Evolutionary conservation across 2,888 invertebrate species (phyloP).

Genomic region (Melieria crassipennis): DNA sequence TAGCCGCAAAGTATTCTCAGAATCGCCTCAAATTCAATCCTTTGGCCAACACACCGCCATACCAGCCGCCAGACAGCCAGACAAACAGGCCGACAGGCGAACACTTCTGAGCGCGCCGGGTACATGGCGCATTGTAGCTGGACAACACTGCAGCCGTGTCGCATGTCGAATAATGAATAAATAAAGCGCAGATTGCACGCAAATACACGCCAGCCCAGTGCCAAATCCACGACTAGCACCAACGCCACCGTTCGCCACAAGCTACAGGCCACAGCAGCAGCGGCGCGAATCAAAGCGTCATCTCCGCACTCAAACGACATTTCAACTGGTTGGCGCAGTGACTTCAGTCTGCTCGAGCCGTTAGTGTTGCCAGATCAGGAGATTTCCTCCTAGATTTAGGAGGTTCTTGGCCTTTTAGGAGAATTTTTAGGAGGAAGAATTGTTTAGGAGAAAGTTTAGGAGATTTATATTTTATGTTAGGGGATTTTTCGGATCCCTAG

Average conservation of each 20-base stretch:
- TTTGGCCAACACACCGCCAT: constrained; percentile 27
- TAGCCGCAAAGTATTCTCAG: constrained; percentile 54
- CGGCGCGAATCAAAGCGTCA: constrained; percentile 52
- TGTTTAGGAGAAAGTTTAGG: no score
- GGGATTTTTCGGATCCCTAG: no score
- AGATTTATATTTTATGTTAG: no score
- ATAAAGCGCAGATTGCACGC: constrained; percentile 57
- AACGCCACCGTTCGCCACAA: constrained; percentile 11
- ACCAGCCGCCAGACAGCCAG: neutral
- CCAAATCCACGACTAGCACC: neutral
- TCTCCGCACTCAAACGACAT: constrained; percentile 61
- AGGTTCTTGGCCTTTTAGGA: no score
- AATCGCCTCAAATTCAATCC: constrained; percentile 53
- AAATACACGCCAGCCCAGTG: constrained; percentile 40
- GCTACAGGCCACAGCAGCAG: neutral
- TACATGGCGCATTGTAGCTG: neutral
- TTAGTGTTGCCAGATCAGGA: no score
- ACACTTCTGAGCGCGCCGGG: no score
- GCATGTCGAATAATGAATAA: constrained; percentile 57
- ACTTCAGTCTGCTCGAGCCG: neutral
- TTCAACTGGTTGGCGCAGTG: constrained; percentile 52
- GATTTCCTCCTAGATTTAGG: no score
- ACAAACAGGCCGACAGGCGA: no score
- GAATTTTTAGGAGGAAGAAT: no score
- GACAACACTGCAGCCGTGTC: neutral